Base-by-base conservation (phyloP, 64 coral and sea anemone species). In the Stichodactyla mertensii region DNA sequence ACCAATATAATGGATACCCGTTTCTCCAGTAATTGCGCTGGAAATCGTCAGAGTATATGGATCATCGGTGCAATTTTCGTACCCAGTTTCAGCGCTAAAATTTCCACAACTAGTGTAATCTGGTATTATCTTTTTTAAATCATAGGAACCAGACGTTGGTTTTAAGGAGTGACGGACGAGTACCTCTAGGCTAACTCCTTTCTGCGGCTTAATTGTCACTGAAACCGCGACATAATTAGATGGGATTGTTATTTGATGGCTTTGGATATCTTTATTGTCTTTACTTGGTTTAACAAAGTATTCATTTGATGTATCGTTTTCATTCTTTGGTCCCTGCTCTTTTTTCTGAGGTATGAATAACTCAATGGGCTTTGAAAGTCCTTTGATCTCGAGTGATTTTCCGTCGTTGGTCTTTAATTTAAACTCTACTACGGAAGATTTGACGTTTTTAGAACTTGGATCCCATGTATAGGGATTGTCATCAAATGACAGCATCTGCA, bases 401-500 rank as follows among this genome's bases (percentile, higher is more conserved):
- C 94, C 94, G 64, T 92, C 58, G 0, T 84, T 86, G 52, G 94
- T 62, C 62, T 95, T 95, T 20, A 95, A 87, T 60, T 83, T 92
- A 36, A 95, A 95, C 51, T 95, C 94, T 1, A 92, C 82, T 18
- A 95, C 94, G 7, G 91, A 89, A 20, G 94, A 90, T 53, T 92
- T 95, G 23, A 95, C 86, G 26, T 89, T 89, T n/a, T 85, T 89
- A 4, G 94, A 86, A 23, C 87, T 95, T 54, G 84, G 16, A 52
- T 95, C 94, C 94, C 94, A 95, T 6, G 91, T 95, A 67, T 88
- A 95, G 64, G 94, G 94, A 53, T 95, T 95, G 56, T 92, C 88
- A 7, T 64, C 54, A 66, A 95, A 81, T 26, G 88, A 71, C n/a
- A 92, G 77, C 94, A 95, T 95, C 94, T 95, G 77, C 57, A 59